Evolutionary conservation across 2,888 invertebrate genomes (phyloP), one percentile per base, ranked within the genome.

Genomic region (Notodonta dromedarius): DNA sequence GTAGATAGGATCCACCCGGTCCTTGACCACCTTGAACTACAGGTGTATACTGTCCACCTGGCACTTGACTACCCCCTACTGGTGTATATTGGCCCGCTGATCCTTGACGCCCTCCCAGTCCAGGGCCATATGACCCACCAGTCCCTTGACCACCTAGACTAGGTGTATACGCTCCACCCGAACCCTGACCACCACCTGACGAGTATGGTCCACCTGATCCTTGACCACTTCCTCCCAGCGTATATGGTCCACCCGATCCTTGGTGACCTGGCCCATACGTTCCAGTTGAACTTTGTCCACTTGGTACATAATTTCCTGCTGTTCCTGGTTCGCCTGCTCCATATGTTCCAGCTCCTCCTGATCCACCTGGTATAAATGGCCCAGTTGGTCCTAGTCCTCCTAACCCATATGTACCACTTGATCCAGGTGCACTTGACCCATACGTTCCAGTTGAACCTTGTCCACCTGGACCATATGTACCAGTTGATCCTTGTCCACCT

Each of bases 61-160:
- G 9, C 51, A 24, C 51, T 32, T 24, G 24, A 24, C 24, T 24
- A 24, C 24, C 11, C 9, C 24, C 42, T 40, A 5, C 52, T 59
- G 63, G 60, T 2, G 58, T 61, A 60, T 69, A 69, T 58, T 73
- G 71, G 12, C 63, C 70, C 0, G 56, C 67, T 13, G 67, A 44
- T 32, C 58, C 55, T 39, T 60, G 56, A 4, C 60, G 60, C 2
- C 61, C 53, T 0, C 42, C 54, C 5, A 55, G 54, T 4, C 62
- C 68, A 1, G 62, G 58, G 1, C 55, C 61, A 52, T 61, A 67
- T 51, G 66, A 64, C 0, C 66, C 59, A 7, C 65, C 64, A 0
- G 53, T 11, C 1, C 63, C 61, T 0, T 50, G 62, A 14, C 56
- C 56, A 14, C 53, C 54, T 2, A 3, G 60, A 42, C 48, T 56